These are phyloP conservation scores for Dreissena rostriformis DNA, from an alignment of 1,140 invertebrate genomes.

Conservation along the genomic window DNA sequence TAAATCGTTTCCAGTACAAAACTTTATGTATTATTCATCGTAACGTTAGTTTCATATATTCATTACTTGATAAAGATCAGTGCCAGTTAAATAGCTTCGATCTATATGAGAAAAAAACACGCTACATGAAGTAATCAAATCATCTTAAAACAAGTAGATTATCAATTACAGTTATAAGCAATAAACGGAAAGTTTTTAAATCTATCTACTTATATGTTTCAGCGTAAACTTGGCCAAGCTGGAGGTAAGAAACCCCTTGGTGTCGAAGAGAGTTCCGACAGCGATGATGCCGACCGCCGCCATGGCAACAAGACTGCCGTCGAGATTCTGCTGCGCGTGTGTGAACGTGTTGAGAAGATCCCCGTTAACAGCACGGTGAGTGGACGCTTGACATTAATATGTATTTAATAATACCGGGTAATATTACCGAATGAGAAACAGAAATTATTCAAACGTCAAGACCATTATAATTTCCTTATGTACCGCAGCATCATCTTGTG, in stretches of 20 bases:
- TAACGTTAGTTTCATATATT: not conserved
- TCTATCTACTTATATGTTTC: too few species aligned
- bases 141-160: not conserved
- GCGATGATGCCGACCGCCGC: not conserved
- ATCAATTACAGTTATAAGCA: not conserved
- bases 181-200: too few species aligned
- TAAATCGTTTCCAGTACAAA: too few species aligned
- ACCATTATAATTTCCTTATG: too few species aligned
- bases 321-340: not conserved
- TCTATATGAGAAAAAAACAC: not conserved
- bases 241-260: not conserved
- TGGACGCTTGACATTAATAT: too few species aligned
- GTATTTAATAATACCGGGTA: too few species aligned
- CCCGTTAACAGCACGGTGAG: not conserved
- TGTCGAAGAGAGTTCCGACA: not conserved
- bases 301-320: not conserved
- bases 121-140: not conserved
- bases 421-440: too few species aligned
- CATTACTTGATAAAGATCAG: not conserved
- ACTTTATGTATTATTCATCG: too few species aligned
- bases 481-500: too few species aligned
- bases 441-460: too few species aligned
- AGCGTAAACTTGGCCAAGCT: not conserved
- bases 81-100: not conserved
- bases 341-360: not conserved